Conservation (phyloP, 2,113 vertebrate genomes). For the Naja naja region DNA sequence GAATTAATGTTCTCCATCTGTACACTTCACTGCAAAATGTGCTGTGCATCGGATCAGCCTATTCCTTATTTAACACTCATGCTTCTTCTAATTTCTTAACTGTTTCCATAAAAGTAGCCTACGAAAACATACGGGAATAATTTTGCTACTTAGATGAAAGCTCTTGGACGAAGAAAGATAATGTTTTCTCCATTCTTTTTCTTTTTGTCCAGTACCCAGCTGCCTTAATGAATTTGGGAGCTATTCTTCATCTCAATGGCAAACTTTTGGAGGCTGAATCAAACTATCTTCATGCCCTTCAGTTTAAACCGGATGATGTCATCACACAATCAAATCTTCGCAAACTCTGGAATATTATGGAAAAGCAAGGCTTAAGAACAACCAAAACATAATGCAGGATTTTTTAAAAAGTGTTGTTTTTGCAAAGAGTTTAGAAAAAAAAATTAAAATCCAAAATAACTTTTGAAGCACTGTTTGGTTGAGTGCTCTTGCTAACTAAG, state of each 20-base stretch:
- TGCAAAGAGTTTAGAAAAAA: neutral
- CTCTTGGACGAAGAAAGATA: conserved; percentile 35
- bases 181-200: conserved; percentile 38
- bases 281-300: conserved; percentile 94
- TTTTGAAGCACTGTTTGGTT: conserved; percentile 37
- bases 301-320: conserved; percentile 92
- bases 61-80: conserved; percentile 57
- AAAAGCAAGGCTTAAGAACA: conserved; percentile 95
- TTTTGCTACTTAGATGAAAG: conserved; percentile 51
- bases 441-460: conserved; percentile 39
- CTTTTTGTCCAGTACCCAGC: conserved; percentile 84
- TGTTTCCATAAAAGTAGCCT: conserved; percentile 47
- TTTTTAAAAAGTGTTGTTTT: neutral
- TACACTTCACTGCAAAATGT: conserved; percentile 29
- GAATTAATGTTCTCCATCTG: conserved; percentile 19
- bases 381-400: conserved; percentile 77
- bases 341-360: conserved; percentile 99
- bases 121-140: conserved; percentile 51
- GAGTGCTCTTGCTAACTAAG: conserved; percentile 42
- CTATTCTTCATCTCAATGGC: conserved; percentile 98
- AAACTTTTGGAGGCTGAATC: conserved; percentile 90
- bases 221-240: conserved; percentile 96
- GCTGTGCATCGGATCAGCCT: conserved; percentile 47
- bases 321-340: conserved; percentile 98
- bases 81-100: conserved; percentile 56